These are phyloP conservation scores for Tonatia bakeri DNA, from an alignment of 2,113 vertebrate genomes.

Conservation along the genomic window DNA sequence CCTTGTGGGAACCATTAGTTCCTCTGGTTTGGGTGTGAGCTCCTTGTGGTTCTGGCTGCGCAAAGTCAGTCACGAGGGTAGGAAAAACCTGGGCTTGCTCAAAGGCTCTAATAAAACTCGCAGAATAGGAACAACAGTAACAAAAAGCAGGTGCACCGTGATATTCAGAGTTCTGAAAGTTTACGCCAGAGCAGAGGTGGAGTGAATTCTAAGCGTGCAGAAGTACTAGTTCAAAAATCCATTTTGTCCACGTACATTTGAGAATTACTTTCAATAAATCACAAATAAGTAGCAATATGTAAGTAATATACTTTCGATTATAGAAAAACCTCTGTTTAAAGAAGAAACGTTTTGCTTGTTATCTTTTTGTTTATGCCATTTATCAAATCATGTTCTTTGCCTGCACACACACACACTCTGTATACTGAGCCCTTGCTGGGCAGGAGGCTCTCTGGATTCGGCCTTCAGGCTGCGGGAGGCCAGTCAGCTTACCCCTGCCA, in stretches of 20 bases:
- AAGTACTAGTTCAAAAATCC: background rate
- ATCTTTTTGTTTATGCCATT: background rate
- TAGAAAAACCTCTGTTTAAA: background rate
- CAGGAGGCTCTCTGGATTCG: background rate
- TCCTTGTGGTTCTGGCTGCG: background rate
- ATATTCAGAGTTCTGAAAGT: background rate
- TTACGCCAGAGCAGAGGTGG: background rate
- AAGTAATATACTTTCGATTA: background rate
- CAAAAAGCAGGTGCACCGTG: background rate
- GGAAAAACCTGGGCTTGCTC: background rate
- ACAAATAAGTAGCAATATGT: background rate
- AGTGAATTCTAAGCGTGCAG: background rate
- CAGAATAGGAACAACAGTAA: background rate
- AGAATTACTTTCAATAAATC: background rate
- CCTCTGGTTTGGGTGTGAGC: background rate
- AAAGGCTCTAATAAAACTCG: background rate
- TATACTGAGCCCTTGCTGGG: background rate
- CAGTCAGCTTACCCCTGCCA: background rate
- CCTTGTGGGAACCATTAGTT: background rate
- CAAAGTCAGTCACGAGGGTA: background rate
- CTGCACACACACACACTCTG: fast-evolving
- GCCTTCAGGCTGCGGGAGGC: background rate
- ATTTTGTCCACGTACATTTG: background rate
- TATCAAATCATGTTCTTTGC: background rate
- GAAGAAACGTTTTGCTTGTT: background rate